Percentiles rank a stretch among this genome's conserved stretches.
These are phyloP conservation scores for Porites cylindrica DNA, from an alignment of 92 coral and sea anemone genomes.

Conservation along the genomic window DNA sequence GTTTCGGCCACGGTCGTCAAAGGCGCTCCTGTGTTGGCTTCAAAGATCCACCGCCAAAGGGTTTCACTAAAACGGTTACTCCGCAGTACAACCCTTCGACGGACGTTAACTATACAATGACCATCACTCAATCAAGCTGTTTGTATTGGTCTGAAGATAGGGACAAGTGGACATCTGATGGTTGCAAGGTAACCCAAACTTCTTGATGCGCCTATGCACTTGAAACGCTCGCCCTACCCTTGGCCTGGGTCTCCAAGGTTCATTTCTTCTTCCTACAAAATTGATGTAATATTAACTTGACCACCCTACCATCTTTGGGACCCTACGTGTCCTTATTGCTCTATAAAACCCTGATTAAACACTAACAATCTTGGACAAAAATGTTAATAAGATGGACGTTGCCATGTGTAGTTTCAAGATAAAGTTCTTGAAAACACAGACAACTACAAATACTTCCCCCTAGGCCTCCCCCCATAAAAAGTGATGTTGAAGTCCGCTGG, in stretches of 20 bases:
- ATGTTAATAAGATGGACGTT: too few relatives aligned
- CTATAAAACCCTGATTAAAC: too few relatives aligned
- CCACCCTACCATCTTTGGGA: too few relatives aligned
- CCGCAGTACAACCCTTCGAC: slow-evolving; percentile 41
- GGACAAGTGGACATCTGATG: slow-evolving; percentile 54
- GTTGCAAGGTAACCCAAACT: slow-evolving; percentile 43
- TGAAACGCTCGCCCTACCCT: not conserved
- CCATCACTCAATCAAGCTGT: slow-evolving; percentile 49
- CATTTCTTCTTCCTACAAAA: too few relatives aligned
- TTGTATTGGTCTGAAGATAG: slow-evolving; percentile 59
- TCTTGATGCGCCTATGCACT: not conserved
- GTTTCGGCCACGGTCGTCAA: slow-evolving; percentile 61
- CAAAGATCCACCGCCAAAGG: slow-evolving; percentile 49
- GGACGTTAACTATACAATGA: slow-evolving; percentile 57
- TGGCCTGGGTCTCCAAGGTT: not conserved
- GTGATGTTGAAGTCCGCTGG: too few relatives aligned
- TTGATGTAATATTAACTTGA: too few relatives aligned
- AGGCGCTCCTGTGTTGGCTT: slow-evolving; percentile 53
- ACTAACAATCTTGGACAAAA: too few relatives aligned
- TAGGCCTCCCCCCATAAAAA: too few relatives aligned
- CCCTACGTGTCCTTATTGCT: too few relatives aligned
- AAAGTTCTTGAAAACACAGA: too few relatives aligned
- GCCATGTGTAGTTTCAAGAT: too few relatives aligned
- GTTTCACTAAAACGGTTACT: not conserved
- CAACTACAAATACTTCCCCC: too few relatives aligned